Conservation (phyloP, 1,140 invertebrate genomes). For the Schlechtendalia chinensis region DNA sequence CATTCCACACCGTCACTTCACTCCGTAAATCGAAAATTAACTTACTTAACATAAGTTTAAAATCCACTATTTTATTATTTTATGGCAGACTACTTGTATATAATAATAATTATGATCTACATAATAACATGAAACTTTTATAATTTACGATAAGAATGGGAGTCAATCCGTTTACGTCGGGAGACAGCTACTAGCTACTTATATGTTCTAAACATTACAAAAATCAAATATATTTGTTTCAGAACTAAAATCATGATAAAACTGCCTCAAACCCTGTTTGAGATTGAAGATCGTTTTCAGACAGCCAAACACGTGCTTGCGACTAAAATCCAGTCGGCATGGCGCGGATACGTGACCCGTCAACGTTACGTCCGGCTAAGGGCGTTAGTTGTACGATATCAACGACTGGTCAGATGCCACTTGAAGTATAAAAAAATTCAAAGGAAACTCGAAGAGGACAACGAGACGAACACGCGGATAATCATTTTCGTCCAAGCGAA, state of each 20-base stretch:
- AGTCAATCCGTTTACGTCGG: too few relatives aligned
- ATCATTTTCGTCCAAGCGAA: slow-evolving; percentile 23
- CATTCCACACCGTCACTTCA: too few relatives aligned
- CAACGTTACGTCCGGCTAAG: not conserved
- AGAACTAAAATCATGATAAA: slow-evolving; percentile 39
- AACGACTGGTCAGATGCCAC: not conserved
- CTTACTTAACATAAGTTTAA: too few relatives aligned
- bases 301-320: not conserved
- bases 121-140: too few relatives aligned
- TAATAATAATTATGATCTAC: too few relatives aligned
- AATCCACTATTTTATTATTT: too few relatives aligned
- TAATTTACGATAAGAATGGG: too few relatives aligned
- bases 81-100: too few relatives aligned
- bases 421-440: not conserved
- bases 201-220: too few relatives aligned
- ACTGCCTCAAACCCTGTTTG: slow-evolving; percentile 10
- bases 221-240: not conserved
- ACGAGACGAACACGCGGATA: not conserved
- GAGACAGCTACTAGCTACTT: too few relatives aligned
- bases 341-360: slow-evolving; percentile 1
- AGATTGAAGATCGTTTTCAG: slow-evolving; percentile 33
- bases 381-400: not conserved
- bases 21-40: too few relatives aligned
- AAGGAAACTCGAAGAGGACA: too few relatives aligned
- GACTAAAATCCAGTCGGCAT: not conserved